Conservation (phyloP, 2,888 invertebrate species). For the Patella pellucida region DNA sequence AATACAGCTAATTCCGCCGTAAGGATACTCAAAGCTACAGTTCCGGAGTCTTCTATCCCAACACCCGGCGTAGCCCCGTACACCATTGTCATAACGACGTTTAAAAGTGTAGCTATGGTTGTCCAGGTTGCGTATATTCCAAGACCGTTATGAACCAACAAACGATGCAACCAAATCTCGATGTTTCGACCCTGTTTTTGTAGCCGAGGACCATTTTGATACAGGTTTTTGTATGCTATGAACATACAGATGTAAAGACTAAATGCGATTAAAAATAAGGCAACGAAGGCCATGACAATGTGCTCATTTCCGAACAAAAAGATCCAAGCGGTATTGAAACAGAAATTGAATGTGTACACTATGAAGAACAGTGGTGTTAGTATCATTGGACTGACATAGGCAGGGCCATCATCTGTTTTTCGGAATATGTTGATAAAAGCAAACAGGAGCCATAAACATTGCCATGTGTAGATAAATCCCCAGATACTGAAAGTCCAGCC, state of each 20-base stretch:
- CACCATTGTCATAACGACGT: slow-evolving; percentile 58
- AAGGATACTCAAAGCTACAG: slow-evolving; percentile 52
- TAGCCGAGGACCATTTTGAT: slow-evolving; percentile 44
- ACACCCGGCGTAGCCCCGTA: slow-evolving; percentile 32
- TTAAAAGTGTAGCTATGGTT: slow-evolving; percentile 61
- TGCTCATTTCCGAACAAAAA: not conserved
- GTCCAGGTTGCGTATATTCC: slow-evolving; percentile 65
- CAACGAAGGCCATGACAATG: slow-evolving; percentile 17
- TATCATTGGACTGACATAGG: slow-evolving; percentile 53
- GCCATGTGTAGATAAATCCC: slow-evolving; percentile 62
- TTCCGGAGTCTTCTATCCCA: slow-evolving; percentile 39
- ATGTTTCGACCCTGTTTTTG: slow-evolving; percentile 39
- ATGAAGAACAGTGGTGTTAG: slow-evolving; percentile 52
- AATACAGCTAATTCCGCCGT: slow-evolving; percentile 51
- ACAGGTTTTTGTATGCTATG: slow-evolving; percentile 46
- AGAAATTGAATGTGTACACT: slow-evolving; percentile 46
- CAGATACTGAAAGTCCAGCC: slow-evolving; percentile 65
- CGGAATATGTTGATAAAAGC: slow-evolving; percentile 56
- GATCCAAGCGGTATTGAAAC: slow-evolving; percentile 56
- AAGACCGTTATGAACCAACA: slow-evolving; percentile 64
- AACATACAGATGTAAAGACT: slow-evolving; percentile 52
- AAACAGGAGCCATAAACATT: slow-evolving; percentile 58
- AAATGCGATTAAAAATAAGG: slow-evolving; percentile 41
- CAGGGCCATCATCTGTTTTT: slow-evolving; percentile 45
- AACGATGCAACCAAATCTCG: slow-evolving; percentile 62